phyloP scores from a whole-genome alignment of 2,888 invertebrate species.

The Orgyia antiqua region DNA sequence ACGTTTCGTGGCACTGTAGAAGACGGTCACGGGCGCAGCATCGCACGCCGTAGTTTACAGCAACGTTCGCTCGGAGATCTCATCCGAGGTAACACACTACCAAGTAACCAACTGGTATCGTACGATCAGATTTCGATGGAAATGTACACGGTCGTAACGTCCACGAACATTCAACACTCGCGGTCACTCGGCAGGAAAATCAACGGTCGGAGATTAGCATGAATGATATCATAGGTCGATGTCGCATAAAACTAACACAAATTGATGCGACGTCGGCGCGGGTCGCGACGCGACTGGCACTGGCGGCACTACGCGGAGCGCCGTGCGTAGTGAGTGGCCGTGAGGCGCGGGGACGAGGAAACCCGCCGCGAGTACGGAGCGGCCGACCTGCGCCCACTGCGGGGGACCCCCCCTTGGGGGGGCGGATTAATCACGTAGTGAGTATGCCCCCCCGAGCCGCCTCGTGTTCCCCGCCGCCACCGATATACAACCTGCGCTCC shows the following conservation, averaged over 20 bases:
- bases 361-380: conserved; percentile 75
- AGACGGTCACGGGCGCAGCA: conserved; percentile 76
- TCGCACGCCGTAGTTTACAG: conserved; percentile 66
- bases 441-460: conserved; percentile 64
- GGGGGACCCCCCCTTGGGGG: conserved; percentile 32
- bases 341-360: conserved; percentile 78
- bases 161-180: conserved; percentile 69
- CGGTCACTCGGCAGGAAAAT: conserved; percentile 60
- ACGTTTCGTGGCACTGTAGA: conserved; percentile 75
- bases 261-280: conserved; percentile 60
- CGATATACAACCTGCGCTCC: conserved; percentile 68
- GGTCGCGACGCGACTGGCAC: conserved; percentile 75
- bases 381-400: conserved; percentile 49
- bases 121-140: conserved; percentile 57
- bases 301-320: conserved; percentile 66
- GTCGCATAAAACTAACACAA: conserved; percentile 29
- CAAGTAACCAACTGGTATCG: conserved; percentile 55
- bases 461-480: conserved; percentile 33
- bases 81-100: conserved; percentile 56
- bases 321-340: conserved; percentile 77
- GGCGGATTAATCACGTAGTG: conserved; percentile 76
- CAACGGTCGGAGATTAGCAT: conserved; percentile 69
- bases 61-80: conserved; percentile 53
- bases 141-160: conserved; percentile 64
- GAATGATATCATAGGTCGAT: conserved; percentile 62